Evolutionary conservation across 2,888 invertebrate genomes (phyloP), one percentile per base, ranked within the genome.

Genomic region (Oxystoma pomonae): DNA sequence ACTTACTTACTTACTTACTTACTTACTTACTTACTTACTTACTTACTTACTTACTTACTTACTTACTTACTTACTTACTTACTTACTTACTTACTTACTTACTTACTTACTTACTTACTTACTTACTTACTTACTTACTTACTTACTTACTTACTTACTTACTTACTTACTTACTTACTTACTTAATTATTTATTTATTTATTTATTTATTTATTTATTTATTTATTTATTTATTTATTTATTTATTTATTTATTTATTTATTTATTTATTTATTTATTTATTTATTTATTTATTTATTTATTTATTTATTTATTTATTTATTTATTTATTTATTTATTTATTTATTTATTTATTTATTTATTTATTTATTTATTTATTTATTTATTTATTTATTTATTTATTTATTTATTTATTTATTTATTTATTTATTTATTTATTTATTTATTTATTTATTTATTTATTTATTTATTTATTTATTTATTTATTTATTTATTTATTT

Each of bases 121-220:
- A 56, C 19, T 56, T 56, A 56, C 19, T 56, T 56, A 56, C 19
- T 56, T 56, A 56, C 19, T 56, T 56, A 56, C 19, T 56, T 56
- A 56, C 19, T 56, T 56, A 56, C 19, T 56, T 56, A 56, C 19
- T 56, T 56, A 56, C 19, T 56, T 56, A 56, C 19, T 56, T 56
- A 56, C 19, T 56, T 56, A 56, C 19, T 56, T 56, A 56, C 19
- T 56, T 56, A 56, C 19, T 56, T 56, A 56, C 19, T 56, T 56
- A 56, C 19, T 56, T 56, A 56, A 18, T 56, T 56, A 56, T 56
- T 56, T 56, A 56, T 56, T 56, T 56, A 56, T 56, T 56, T 56
- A 56, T 56, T 56, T 56, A 56, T 56, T 56, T 56, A 56, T 56
- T 56, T 56, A 56, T 56, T 56, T 56, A 56, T 56, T 56, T 56